Evolutionary conservation across 2,797 vertebrate genomes (phyloP), one percentile per base, ranked within the genome.

Genomic region (Acomys russatus): DNA sequence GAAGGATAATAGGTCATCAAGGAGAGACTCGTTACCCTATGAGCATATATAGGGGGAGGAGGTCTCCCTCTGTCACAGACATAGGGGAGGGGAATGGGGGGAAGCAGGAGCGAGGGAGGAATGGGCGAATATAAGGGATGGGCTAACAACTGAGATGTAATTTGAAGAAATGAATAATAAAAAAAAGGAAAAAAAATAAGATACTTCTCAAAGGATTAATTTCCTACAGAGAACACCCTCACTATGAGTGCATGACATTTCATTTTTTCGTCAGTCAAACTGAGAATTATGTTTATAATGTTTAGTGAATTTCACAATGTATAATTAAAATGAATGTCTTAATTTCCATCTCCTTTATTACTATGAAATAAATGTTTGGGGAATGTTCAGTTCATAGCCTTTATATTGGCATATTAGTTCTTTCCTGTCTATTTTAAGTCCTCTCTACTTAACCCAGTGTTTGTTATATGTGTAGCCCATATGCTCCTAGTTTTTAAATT

Each of bases 401-500:
- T 94, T 95, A 90, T 82, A 82, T 73, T 88, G 49, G 12, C 93
- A 92, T 93, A 56, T 79, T 63, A 28, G 23, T 96, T 61, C 80
- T 70, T 59, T 64, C 5, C 9, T 35, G 35, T 49, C 38, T 95
- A 83, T 78, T 92, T 88, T 86, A 90, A 71, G 49, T 73, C 59
- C 5, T 51, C 51, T 94, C 80, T 88, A 70, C 68, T 44, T 70
- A 90, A 82, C 15, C 17, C 25, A 78, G 17, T 49, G 0, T 88
- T 92, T 94, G 35, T 84, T 70, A 77, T 93, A 89, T 94, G 92
- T 93, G 92, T 85, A 61, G 54, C 33, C 2, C 61, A 92, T 95
- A 78, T 90, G 88, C 78, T 88, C 23, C 10, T 35, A 84, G 61
- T n/a, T 91, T 94, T 88, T 28, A 91, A 96, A 97, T 63, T 96